phyloP scores from a whole-genome alignment of 2,797 vertebrate species.

The Etheostoma nigrum region DNA sequence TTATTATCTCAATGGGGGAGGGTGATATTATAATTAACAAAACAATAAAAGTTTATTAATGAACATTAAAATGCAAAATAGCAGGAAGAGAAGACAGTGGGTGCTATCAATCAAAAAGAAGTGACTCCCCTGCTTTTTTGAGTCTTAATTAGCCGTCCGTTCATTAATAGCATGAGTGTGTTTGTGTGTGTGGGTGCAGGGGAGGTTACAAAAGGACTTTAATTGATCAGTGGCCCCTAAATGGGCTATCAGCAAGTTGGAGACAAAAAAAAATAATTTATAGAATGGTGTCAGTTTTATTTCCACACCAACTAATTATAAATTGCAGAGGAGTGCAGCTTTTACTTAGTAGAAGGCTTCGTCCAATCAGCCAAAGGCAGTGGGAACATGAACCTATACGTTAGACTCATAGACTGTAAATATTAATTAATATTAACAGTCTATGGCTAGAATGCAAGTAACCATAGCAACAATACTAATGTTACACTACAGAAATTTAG shows the following conservation, averaged over 20 bases:
- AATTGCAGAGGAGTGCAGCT: slow-evolving; percentile 56
- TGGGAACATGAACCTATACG: slow-evolving; percentile 12
- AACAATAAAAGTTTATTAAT: slow-evolving; percentile 99
- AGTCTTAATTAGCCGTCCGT: slow-evolving; percentile 97
- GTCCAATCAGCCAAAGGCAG: slow-evolving; percentile 36
- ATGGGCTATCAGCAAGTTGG: slow-evolving; percentile 90
- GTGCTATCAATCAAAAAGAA: slow-evolving; percentile 93
- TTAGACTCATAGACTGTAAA: neutral
- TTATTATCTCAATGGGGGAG: slow-evolving; percentile 90
- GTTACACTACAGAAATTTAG: neutral
- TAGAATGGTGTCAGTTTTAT: slow-evolving; percentile 82
- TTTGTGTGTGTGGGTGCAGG: slow-evolving; percentile 74
- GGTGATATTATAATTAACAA: slow-evolving; percentile 95
- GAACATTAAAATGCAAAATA: slow-evolving; percentile 99
- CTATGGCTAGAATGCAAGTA: neutral
- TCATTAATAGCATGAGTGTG: slow-evolving; percentile 95
- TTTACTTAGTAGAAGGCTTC: slow-evolving; percentile 51
- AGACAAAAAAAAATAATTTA: slow-evolving; percentile 82
- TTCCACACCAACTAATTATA: slow-evolving; percentile 79
- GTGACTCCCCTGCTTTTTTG: slow-evolving; percentile 92
- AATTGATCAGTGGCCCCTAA: slow-evolving; percentile 93
- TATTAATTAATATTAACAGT: no score
- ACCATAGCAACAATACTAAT: slow-evolving; percentile 9
- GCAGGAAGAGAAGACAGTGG: slow-evolving; percentile 87
- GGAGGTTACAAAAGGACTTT: slow-evolving; percentile 93